Conservation (phyloP, 92 coral and sea anemone species). For the Metridium senile region DNA sequence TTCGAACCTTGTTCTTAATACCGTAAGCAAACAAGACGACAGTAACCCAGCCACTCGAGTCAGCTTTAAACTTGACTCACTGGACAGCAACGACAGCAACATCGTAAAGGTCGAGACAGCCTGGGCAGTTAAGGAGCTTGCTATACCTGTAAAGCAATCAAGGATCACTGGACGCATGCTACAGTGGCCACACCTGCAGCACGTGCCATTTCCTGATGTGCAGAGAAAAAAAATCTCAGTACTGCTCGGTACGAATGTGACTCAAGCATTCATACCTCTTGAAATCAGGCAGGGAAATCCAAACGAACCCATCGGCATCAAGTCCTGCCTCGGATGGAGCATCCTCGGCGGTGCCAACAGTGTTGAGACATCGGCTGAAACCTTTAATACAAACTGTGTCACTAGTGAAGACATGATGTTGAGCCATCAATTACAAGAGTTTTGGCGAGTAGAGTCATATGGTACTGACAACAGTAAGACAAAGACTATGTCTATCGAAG, state of each 20-base stretch:
- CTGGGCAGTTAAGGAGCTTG: constrained; percentile 60
- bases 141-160: constrained; percentile 55
- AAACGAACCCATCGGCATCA: constrained; percentile 56
- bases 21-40: constrained; percentile 33
- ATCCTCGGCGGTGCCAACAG: constrained; percentile 48
- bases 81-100: constrained; percentile 20
- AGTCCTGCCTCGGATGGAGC: constrained; percentile 60
- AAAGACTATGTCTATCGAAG: constrained; percentile 42
- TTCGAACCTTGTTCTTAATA: constrained; percentile 45
- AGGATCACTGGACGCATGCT: constrained; percentile 24
- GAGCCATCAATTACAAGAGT: constrained; percentile 45
- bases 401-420: constrained; percentile 44
- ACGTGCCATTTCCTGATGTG: constrained; percentile 59
- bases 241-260: constrained; percentile 62
- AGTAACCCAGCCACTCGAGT: constrained; percentile 38
- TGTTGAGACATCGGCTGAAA: neutral
- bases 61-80: constrained; percentile 44
- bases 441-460: constrained; percentile 54
- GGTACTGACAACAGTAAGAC: constrained; percentile 26
- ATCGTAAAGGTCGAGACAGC: constrained; percentile 45
- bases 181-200: constrained; percentile 60
- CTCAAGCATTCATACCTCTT: constrained; percentile 52
- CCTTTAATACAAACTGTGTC: constrained; percentile 31
- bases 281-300: constrained; percentile 50
- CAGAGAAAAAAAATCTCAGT: constrained; percentile 57